Percentiles rank a stretch among this genome's conserved stretches.
Evolutionary conservation across 2,888 invertebrate species (phyloP).

Genomic region (Caenorhabditis wallacei): DNA sequence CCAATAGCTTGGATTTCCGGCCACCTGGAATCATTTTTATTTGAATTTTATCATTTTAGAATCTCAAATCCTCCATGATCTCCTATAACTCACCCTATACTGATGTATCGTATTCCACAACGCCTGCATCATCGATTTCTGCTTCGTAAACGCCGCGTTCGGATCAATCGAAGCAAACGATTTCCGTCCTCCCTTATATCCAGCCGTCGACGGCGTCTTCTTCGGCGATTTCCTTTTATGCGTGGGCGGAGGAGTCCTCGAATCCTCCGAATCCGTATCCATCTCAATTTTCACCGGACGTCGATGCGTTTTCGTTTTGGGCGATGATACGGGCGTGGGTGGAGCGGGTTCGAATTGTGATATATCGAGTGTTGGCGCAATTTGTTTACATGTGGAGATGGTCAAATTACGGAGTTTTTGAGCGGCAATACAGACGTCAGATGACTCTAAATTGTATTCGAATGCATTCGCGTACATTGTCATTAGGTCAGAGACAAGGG

Average conservation of each 20-base stretch:
- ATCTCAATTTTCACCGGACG: constrained; percentile 52
- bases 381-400: constrained; percentile 70
- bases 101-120: constrained; percentile 87
- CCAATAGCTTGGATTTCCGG: constrained; percentile 86
- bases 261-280: constrained; percentile 56
- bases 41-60: too few relatives aligned
- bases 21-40: constrained; percentile 83
- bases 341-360: constrained; percentile 22
- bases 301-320: constrained; percentile 22
- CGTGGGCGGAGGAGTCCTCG: constrained; percentile 57
- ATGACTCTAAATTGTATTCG: constrained; percentile 91
- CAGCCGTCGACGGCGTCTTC: constrained; percentile 38
- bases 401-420: constrained; percentile 86
- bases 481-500: constrained; percentile 90
- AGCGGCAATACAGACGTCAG: constrained; percentile 91
- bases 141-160: constrained; percentile 33
- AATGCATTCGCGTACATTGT: constrained; percentile 96
- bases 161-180: constrained; percentile 30
- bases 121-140: constrained; percentile 86
- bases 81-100: constrained; percentile 83
- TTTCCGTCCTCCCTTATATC: constrained; percentile 22
- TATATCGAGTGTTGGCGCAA: constrained; percentile 58
- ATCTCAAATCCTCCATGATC: too few relatives aligned
- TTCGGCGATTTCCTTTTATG: constrained; percentile 67
- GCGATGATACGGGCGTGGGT: not conserved